Evolutionary conservation across 2,888 invertebrate species (phyloP), one percentile per base, ranked within the genome.

Genomic region (Eledone cirrhosa): DNA sequence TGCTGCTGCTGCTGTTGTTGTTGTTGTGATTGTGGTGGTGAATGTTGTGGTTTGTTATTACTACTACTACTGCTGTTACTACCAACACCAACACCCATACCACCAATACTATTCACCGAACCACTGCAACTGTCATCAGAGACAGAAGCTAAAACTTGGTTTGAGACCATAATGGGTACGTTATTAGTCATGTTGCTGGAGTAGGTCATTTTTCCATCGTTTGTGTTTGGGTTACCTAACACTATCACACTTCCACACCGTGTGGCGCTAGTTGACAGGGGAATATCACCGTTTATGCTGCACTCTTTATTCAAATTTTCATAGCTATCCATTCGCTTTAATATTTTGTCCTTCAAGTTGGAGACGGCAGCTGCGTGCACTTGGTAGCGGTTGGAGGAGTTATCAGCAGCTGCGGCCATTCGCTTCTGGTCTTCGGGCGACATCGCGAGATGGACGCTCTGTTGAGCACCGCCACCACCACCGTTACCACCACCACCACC

Each of bases 271-370:
- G 22, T 53, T n/a, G 69, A 11, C 14, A 69, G 13, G 24, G 48
- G 72, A 27, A 72, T 13, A 24, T 69, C 31, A 31, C 48, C 47
- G 19, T 78, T 41, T 29, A 29, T 69, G n/a, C 78, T 19, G 53
- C 63, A 48, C 24, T 76, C 63, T 79, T 84, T 85, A 78, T 79
- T 81, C 24, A 87, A 81, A 75, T 86, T 87, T 79, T 87, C 86
- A 79, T 82, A 82, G 80, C 86, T 87, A 80, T 86, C 85, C 79
- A 84, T 86, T 79, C 85, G 86, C 47, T 85, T 80, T 79, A 87
- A 81, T 27, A 88, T 79, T 80, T 87, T 87, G 78, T 88, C 88
- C 78, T 88, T 88, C 27, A 88, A 82, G 67, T 86, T 83, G 5
- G 84, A 83, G 74, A 86, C 84, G 7, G 86, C 83, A 11, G 83